Conservation (phyloP, 2,113 vertebrate genomes). For the Albula glossodonta region DNA sequence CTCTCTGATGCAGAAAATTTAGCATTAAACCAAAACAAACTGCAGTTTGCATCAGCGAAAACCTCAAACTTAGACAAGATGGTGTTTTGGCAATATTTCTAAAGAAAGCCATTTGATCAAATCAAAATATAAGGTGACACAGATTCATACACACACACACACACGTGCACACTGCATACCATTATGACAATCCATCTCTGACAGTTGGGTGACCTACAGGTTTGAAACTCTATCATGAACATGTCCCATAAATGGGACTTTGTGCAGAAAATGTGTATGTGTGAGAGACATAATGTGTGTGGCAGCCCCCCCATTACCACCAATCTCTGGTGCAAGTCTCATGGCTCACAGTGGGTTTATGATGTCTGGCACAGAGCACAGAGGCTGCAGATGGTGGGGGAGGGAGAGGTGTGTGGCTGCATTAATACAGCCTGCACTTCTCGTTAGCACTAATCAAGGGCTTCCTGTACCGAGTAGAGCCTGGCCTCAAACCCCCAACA, state of each 20-base stretch:
- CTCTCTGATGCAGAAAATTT: too few species aligned
- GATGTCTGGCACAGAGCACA: constrained; percentile 13
- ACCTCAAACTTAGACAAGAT: too few species aligned
- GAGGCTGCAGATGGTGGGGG: constrained; percentile 70
- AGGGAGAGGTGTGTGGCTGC: constrained; percentile 71
- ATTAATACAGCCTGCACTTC: constrained; percentile 78
- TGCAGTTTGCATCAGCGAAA: too few species aligned
- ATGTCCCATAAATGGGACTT: background rate
- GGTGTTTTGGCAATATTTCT: too few species aligned
- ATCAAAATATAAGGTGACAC: too few species aligned
- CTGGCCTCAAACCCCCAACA: constrained; percentile 63
- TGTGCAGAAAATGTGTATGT: background rate
- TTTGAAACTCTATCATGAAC: background rate
- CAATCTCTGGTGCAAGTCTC: background rate
- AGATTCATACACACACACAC: too few species aligned
- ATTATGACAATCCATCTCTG: too few species aligned
- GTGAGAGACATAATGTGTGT: background rate
- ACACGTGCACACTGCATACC: too few species aligned
- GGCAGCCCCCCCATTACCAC: background rate
- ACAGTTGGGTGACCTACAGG: too few species aligned
- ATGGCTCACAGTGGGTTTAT: background rate
- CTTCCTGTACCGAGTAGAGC: constrained; percentile 71
- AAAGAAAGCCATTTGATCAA: too few species aligned
- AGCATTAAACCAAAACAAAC: too few species aligned
- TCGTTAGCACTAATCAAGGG: constrained; percentile 78